Conservation (phyloP, 2,888 invertebrate species). For the Cantharis flavilabris region DNA sequence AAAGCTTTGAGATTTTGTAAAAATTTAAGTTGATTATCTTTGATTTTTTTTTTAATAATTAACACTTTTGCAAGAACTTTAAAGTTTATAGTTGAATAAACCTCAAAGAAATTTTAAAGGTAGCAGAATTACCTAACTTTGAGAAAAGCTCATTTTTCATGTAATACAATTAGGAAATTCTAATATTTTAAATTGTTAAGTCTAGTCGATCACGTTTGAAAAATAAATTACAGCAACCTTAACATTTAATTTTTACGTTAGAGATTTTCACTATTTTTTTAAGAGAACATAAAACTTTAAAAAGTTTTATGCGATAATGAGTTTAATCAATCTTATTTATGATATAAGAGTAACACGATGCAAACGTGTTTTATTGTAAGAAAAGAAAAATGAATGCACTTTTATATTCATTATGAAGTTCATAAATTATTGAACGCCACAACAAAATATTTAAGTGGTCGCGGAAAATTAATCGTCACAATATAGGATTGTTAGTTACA, state of each 20-base stretch:
- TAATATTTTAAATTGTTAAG: background rate
- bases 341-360: slow-evolving; percentile 26
- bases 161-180: background rate
- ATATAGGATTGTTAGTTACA: background rate
- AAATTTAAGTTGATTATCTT: background rate
- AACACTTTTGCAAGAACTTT: background rate
- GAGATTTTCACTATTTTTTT: background rate
- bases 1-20: background rate
- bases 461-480: slow-evolving; percentile 24
- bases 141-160: background rate
- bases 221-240: background rate
- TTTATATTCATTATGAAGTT: slow-evolving; percentile 32
- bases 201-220: background rate
- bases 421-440: slow-evolving; percentile 23
- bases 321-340: slow-evolving; percentile 33
- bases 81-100: background rate
- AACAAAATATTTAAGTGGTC: slow-evolving; percentile 19
- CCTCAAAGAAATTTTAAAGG: background rate
- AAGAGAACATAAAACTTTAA: background rate
- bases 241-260: background rate
- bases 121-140: background rate
- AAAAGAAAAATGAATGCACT: slow-evolving; percentile 32
- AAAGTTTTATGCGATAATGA: background rate
- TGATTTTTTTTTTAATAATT: background rate
- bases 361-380: slow-evolving; percentile 26